Conservation (phyloP, 1,140 invertebrate genomes). For the Halyomorpha halys region DNA sequence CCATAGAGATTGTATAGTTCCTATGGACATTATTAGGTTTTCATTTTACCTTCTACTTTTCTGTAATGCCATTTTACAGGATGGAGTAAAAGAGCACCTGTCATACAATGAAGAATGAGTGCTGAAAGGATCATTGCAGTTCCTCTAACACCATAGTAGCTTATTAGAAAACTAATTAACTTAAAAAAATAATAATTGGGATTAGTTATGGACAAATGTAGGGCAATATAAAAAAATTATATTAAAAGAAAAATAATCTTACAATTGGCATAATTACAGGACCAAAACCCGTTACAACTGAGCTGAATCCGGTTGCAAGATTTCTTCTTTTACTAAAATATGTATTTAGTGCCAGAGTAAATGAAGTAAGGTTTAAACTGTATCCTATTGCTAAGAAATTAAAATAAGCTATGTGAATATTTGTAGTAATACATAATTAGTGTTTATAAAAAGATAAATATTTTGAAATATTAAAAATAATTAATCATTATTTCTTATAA, state of each 20-base stretch:
- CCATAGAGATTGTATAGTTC: no score
- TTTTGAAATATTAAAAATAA: no score
- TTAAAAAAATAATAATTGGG: neutral
- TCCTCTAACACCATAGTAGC: slow-evolving; percentile 48
- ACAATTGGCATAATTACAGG: slow-evolving; percentile 62
- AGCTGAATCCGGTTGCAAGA: slow-evolving; percentile 54
- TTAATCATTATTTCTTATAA: no score
- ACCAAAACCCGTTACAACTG: slow-evolving; percentile 59
- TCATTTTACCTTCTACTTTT: no score
- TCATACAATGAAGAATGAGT: slow-evolving; percentile 48
- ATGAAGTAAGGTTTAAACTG: slow-evolving; percentile 51
- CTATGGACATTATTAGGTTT: no score
- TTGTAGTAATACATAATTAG: no score
- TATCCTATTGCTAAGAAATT: neutral
- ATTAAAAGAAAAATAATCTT: neutral
- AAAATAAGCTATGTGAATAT: no score
- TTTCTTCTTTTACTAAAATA: slow-evolving; percentile 57
- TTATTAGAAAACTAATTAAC: slow-evolving; percentile 33
- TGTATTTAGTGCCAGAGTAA: slow-evolving; percentile 58
- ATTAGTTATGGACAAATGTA: no score
- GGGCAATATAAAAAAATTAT: neutral
- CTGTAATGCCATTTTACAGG: slow-evolving; percentile 55
- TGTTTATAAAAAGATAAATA: no score
- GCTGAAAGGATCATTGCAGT: slow-evolving; percentile 50
- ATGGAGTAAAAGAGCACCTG: slow-evolving; percentile 51